Percentiles rank a stretch among this genome's conserved stretches.
phyloP scores from a whole-genome alignment of 2,113 vertebrate genomes.

The Dascyllus trimaculatus region DNA sequence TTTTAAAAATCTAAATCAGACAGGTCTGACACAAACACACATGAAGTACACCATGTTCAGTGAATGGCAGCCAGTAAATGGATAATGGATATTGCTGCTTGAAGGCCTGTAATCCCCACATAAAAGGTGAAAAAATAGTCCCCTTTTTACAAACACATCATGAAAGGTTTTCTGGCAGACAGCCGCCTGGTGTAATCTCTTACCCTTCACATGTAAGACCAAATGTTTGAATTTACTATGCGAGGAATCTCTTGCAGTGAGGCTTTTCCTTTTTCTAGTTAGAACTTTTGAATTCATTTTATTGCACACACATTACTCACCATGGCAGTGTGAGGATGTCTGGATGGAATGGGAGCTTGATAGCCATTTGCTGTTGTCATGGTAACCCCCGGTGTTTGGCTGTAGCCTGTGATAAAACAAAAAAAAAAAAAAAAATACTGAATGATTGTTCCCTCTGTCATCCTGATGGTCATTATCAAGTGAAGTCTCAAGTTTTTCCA shows the following conservation, averaged over 20 bases:
- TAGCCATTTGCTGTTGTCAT: conserved; percentile 65
- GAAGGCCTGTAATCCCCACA: background rate
- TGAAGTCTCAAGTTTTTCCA: no score
- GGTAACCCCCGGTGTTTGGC: conserved; percentile 37
- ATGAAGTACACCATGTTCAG: background rate
- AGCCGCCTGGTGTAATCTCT: no score
- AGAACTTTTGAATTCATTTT: background rate
- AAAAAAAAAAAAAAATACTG: conserved; percentile 15
- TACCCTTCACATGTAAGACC: background rate
- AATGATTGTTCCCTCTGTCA: conserved; percentile 16
- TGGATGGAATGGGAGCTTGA: conserved; percentile 38
- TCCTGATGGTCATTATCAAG: background rate
- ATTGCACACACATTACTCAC: conserved; percentile 64
- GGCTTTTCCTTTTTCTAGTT: background rate
- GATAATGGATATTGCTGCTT: background rate
- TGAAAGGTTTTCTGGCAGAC: background rate
- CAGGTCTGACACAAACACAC: background rate
- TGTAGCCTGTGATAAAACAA: conserved; percentile 54
- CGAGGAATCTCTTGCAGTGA: background rate
- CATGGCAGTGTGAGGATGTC: conserved; percentile 62
- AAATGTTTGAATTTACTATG: background rate
- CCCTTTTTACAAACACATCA: background rate
- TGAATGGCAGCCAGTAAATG: background rate
- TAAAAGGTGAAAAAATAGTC: conserved; percentile 6
- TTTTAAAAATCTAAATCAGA: background rate